Percentiles rank a stretch among this genome's conserved stretches.
These are phyloP conservation scores for Tonatia bakeri DNA, from an alignment of 2,113 vertebrate species.

Conservation along the genomic window DNA sequence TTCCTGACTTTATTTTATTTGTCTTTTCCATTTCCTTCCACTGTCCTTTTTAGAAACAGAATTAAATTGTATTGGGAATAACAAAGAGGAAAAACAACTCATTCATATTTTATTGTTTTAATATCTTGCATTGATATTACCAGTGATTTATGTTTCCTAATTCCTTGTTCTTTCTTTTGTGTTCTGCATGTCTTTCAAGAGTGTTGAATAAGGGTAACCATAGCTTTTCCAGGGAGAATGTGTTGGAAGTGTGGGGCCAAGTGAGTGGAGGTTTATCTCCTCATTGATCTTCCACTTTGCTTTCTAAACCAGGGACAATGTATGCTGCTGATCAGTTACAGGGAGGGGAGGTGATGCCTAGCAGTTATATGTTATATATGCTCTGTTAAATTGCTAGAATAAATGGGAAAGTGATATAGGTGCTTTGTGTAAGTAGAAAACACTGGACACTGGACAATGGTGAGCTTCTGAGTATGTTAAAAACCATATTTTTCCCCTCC, in stretches of 20 bases:
- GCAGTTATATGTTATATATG: background rate
- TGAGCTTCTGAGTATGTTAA: slow-evolving; percentile 57
- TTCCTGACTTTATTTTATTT: slow-evolving; percentile 65
- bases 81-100: background rate
- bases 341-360: background rate
- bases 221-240: background rate
- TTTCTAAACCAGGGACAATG: slow-evolving; percentile 38
- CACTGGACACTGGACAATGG: slow-evolving; percentile 56
- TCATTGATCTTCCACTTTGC: slow-evolving; percentile 18
- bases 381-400: slow-evolving; percentile 58
- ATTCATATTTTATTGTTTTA: slow-evolving; percentile 59
- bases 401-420: background rate
- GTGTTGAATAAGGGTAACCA: background rate
- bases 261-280: slow-evolving; percentile 9
- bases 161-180: background rate
- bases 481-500: slow-evolving; percentile 71
- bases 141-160: slow-evolving; percentile 28
- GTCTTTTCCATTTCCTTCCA: slow-evolving; percentile 38
- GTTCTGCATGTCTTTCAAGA: background rate
- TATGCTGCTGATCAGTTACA: slow-evolving; percentile 54
- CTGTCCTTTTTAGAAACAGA: slow-evolving; percentile 27
- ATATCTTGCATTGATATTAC: background rate
- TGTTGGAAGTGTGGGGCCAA: background rate
- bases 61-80: slow-evolving; percentile 31
- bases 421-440: slow-evolving; percentile 50